These are phyloP conservation scores for Machimus atricapillus DNA, from an alignment of 2,888 invertebrate genomes.

Conservation along the genomic window DNA sequence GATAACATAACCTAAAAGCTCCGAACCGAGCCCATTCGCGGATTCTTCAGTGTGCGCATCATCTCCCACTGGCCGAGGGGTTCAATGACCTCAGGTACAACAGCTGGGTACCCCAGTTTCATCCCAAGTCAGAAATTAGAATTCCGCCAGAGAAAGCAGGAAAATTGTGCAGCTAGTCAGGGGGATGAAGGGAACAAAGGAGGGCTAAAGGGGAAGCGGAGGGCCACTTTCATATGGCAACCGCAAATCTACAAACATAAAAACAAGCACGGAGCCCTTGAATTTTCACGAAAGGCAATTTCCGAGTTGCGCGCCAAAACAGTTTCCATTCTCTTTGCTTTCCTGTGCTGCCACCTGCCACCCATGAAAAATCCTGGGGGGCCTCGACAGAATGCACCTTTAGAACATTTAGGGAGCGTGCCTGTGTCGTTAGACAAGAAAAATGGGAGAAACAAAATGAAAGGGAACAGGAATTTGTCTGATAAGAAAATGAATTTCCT, in stretches of 20 bases:
- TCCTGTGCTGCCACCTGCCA: neutral
- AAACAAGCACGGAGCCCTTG: conserved; percentile 11
- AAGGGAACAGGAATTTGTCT: conserved; percentile 12
- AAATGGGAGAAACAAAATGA: conserved; percentile 7
- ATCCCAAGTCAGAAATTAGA: neutral
- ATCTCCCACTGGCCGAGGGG: neutral
- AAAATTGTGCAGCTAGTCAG: neutral
- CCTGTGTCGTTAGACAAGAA: neutral
- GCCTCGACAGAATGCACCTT: neutral
- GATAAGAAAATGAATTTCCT: conserved; percentile 24
- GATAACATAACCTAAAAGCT: neutral
- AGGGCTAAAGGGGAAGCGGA: neutral
- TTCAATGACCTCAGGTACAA: conserved; percentile 34
- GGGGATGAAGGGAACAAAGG: neutral
- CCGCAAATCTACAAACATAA: conserved; percentile 17
- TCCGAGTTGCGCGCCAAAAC: conserved; percentile 39
- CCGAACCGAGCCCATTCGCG: neutral
- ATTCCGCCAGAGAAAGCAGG: neutral
- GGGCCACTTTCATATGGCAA: neutral
- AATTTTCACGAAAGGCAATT: conserved; percentile 20
- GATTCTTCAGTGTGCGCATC: neutral
- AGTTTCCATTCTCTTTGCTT: neutral
- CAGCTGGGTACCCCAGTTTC: conserved; percentile 26
- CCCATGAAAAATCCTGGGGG: neutral
- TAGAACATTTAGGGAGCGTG: neutral